Evolutionary conservation across 2,113 vertebrate genomes (phyloP).

Genomic region (Melanotaenia duboulayi): DNA sequence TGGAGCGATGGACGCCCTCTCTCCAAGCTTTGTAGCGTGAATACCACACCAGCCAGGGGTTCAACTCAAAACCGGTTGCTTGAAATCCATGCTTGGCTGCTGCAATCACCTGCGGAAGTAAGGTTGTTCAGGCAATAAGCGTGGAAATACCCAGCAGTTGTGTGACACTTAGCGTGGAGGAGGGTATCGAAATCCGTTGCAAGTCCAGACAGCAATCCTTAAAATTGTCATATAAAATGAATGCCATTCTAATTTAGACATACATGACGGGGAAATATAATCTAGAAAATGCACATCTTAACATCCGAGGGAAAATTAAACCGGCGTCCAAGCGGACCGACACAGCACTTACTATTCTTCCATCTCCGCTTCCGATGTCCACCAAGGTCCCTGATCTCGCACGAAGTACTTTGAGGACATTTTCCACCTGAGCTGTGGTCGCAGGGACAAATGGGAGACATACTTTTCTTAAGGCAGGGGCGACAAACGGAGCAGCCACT

Average conservation of each 20-base stretch:
- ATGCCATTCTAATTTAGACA: background rate
- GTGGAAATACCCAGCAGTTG: background rate
- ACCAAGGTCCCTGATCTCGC: slow-evolving; percentile 85
- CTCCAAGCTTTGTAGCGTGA: slow-evolving; percentile 91
- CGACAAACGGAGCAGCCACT: slow-evolving; percentile 86
- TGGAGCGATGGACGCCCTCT: slow-evolving; percentile 86
- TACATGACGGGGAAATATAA: too few species aligned
- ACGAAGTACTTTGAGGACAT: slow-evolving; percentile 85
- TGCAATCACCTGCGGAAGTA: slow-evolving; percentile 88
- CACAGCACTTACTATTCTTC: slow-evolving; percentile 90
- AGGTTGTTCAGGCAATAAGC: background rate
- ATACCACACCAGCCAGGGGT: slow-evolving; percentile 97
- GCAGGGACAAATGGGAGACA: slow-evolving; percentile 96
- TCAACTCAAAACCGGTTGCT: slow-evolving; percentile 93
- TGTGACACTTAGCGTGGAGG: background rate
- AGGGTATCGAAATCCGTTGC: background rate
- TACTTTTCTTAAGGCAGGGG: slow-evolving; percentile 88
- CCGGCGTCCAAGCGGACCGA: too few species aligned
- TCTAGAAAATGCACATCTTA: too few species aligned
- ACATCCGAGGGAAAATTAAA: background rate
- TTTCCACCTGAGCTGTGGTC: slow-evolving; percentile 87
- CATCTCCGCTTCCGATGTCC: slow-evolving; percentile 95
- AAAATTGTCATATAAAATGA: too few species aligned
- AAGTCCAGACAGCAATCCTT: background rate
- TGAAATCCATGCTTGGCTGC: slow-evolving; percentile 92